phyloP scores from a whole-genome alignment of 2,113 vertebrate genomes.

The Ranitomeya imitator region DNA sequence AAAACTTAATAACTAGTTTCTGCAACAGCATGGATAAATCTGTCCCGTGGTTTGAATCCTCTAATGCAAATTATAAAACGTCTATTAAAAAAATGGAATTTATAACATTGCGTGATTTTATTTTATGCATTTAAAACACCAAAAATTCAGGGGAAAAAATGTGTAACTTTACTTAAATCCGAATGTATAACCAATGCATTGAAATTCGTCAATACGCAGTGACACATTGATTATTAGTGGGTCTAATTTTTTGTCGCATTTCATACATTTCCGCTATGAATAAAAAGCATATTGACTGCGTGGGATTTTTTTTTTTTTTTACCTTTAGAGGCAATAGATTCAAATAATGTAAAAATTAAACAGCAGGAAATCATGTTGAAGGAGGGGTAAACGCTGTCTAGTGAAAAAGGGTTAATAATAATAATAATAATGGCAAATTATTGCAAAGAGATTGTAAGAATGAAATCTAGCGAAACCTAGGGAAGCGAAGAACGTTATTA shows the following conservation, averaged over 20 bases:
- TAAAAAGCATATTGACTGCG: neutral
- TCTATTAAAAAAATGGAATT: neutral
- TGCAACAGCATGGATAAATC: neutral
- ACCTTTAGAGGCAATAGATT: neutral
- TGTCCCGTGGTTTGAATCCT: neutral
- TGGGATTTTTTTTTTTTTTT: neutral
- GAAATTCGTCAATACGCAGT: neutral
- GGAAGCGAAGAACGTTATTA: neutral
- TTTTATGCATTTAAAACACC: neutral
- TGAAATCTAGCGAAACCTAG: neutral
- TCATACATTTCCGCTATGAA: neutral
- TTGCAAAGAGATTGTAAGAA: neutral
- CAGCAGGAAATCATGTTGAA: neutral
- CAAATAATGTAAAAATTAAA: neutral
- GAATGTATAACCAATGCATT: neutral
- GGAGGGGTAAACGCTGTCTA: neutral
- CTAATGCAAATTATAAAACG: neutral
- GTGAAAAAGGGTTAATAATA: neutral
- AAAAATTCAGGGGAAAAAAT: neutral
- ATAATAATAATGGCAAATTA: neutral
- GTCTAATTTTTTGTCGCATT: neutral
- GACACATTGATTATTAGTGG: slow-evolving; percentile 10
- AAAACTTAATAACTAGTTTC: neutral
- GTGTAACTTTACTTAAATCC: neutral
- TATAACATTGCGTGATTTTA: neutral